phyloP scores from a whole-genome alignment of 1,140 invertebrate genomes.

The Bombus vancouverensis region DNA sequence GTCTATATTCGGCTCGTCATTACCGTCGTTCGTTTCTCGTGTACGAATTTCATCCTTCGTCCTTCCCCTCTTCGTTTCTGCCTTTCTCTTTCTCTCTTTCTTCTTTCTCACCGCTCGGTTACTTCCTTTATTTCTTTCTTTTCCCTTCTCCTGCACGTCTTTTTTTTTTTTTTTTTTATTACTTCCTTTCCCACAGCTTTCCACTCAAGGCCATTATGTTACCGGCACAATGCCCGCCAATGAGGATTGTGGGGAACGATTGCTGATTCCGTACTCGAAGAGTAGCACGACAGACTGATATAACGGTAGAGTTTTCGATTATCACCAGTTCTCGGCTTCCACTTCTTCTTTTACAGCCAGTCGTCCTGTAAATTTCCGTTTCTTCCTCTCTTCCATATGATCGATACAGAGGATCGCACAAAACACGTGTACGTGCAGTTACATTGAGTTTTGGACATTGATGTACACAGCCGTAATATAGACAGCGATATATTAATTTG shows the following conservation, averaged over 20 bases:
- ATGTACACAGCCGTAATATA: too few species aligned
- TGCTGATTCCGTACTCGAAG: conserved; percentile 40
- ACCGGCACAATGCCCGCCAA: conserved; percentile 50
- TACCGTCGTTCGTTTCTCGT: conserved; percentile 60
- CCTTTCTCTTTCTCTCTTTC: not conserved
- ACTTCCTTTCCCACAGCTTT: conserved; percentile 37
- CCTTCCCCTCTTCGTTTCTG: not conserved
- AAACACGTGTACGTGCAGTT: too few species aligned
- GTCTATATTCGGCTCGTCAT: conserved; percentile 66
- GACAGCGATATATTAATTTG: too few species aligned
- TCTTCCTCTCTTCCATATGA: too few species aligned
- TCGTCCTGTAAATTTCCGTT: not conserved
- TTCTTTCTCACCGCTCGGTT: not conserved
- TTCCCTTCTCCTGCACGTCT: too few species aligned
- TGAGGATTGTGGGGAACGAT: conserved; percentile 44
- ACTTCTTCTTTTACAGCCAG: not conserved
- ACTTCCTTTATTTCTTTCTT: not conserved
- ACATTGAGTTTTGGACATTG: too few species aligned
- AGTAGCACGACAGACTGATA: conserved; percentile 15
- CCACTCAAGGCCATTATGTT: conserved; percentile 57
- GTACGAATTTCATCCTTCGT: conserved; percentile 43
- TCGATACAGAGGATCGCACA: too few species aligned
- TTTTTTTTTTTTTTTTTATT: conserved; percentile 23
- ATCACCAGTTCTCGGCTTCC: conserved; percentile 5
- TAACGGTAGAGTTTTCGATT: conserved; percentile 27